Evolutionary conservation across 2,797 vertebrate species (phyloP).

Genomic region (Anolis apletophallus): DNA sequence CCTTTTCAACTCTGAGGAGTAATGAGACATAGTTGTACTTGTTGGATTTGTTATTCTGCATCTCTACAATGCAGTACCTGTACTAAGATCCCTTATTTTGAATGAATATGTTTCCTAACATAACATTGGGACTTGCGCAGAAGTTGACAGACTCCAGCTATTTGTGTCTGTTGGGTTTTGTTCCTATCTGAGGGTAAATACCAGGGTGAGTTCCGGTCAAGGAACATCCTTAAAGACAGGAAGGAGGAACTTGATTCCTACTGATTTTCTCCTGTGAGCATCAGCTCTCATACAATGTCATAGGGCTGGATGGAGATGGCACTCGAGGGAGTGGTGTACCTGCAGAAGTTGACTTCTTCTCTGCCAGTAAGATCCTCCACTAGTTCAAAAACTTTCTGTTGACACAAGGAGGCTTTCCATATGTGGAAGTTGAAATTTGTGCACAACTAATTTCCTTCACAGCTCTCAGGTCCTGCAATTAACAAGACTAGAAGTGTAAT

Average conservation of each 20-base stretch:
- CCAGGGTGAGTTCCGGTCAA: neutral
- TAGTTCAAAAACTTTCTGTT: neutral
- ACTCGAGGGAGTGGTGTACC: neutral
- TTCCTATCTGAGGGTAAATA: neutral
- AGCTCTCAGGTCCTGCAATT: neutral
- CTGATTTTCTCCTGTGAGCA: neutral
- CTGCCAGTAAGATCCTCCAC: too few relatives aligned
- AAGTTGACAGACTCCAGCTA: neutral
- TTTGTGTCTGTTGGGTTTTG: neutral
- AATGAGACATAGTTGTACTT: neutral
- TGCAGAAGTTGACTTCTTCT: neutral
- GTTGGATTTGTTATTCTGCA: neutral
- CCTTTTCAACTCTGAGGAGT: too few relatives aligned
- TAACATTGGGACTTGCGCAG: neutral
- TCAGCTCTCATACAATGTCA: neutral
- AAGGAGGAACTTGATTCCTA: neutral
- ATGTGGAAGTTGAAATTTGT: neutral
- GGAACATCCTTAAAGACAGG: neutral
- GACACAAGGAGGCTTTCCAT: neutral
- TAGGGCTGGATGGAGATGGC: neutral
- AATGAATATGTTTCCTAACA: neutral
- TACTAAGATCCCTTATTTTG: neutral
- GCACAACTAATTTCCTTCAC: too few relatives aligned
- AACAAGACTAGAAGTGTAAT: neutral
- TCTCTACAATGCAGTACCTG: neutral